phyloP scores from a whole-genome alignment of 2,797 vertebrate genomes.

The Sebastes kiyomatsui region DNA sequence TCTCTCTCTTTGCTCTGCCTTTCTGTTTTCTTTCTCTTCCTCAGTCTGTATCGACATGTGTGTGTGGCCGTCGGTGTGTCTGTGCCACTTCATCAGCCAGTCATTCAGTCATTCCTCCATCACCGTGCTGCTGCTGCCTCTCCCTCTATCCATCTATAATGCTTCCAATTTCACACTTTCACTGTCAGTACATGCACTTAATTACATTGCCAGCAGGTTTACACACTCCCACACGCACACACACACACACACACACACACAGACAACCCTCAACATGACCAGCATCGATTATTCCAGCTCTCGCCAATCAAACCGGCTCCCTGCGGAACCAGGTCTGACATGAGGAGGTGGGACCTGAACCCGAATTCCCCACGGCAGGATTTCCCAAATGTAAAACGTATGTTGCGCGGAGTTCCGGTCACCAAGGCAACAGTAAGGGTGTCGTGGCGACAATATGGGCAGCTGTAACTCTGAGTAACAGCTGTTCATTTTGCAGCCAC shows the following conservation, averaged over 20 bases:
- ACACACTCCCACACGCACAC: slow-evolving; percentile 7
- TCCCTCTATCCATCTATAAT: slow-evolving; percentile 30
- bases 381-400: slow-evolving; percentile 6
- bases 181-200: slow-evolving; percentile 58
- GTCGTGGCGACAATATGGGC: slow-evolving; percentile 46
- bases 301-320: slow-evolving; percentile 15
- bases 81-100: slow-evolving; percentile 42
- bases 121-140: slow-evolving; percentile 9
- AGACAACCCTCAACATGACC: background rate
- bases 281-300: slow-evolving; percentile 5
- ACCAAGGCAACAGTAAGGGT: slow-evolving; percentile 57
- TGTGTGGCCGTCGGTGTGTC: background rate
- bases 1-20: background rate
- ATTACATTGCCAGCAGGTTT: slow-evolving; percentile 43
- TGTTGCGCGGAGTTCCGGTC: slow-evolving; percentile 29
- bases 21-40: slow-evolving; percentile 1
- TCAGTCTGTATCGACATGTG: background rate
- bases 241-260: background rate
- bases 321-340: background rate
- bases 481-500: slow-evolving; percentile 79
- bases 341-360: background rate
- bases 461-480: slow-evolving; percentile 74
- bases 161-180: slow-evolving; percentile 64
- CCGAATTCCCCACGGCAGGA: background rate
- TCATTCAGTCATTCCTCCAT: slow-evolving; percentile 17